Conservation (phyloP, 2,797 vertebrate genomes). For the Pseudocheirus occidentalis region DNA sequence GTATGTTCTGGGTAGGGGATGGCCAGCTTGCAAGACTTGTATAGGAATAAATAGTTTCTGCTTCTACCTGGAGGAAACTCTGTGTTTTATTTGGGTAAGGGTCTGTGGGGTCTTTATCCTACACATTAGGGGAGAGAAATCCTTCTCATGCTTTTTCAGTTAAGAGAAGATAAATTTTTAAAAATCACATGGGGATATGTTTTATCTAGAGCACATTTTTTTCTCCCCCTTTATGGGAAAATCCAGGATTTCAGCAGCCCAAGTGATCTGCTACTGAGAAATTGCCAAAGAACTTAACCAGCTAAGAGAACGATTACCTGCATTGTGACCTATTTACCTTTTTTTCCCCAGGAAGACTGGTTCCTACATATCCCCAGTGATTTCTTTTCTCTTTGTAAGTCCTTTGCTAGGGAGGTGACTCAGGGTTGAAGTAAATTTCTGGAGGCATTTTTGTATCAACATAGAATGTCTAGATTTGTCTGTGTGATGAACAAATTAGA, state of each 20-base stretch:
- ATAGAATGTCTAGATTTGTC: neutral
- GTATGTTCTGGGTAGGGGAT: no score
- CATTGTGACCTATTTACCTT: neutral
- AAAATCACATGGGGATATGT: neutral
- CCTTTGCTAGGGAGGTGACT: neutral
- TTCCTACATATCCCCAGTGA: neutral
- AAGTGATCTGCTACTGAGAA: neutral
- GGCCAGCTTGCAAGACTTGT: no score
- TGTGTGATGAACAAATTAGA: neutral
- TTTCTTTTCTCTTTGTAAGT: neutral
- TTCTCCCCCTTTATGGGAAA: neutral
- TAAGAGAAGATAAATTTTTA: neutral
- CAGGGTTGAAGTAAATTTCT: neutral
- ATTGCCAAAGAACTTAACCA: neutral
- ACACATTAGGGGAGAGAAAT: neutral
- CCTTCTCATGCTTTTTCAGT: neutral
- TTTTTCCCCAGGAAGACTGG: neutral
- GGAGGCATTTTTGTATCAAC: neutral
- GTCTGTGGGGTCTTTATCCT: no score
- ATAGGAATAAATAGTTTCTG: no score
- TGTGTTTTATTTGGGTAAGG: no score
- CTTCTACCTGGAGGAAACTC: no score
- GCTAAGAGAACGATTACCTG: neutral
- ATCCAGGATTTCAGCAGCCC: neutral
- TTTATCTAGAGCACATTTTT: neutral